Base-by-base conservation (phyloP, 2,113 vertebrate species). In the Bungarus multicinctus region DNA sequence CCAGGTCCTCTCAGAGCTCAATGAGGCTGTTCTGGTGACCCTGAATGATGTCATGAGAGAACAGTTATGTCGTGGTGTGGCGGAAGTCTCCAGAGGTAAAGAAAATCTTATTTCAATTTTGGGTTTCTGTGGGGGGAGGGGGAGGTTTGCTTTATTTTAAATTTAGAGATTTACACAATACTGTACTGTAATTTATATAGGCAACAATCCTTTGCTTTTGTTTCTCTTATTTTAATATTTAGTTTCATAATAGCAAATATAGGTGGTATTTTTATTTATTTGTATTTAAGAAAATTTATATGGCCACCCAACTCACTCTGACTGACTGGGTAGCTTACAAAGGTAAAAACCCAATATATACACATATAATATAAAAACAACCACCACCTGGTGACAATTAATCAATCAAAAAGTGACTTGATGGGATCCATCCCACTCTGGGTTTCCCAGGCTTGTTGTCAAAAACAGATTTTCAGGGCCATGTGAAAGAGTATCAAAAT, bases 1-100 rank as follows among this genome's bases (percentile, higher is more conserved):
- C 18, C 97, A 94, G 91, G 98, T 96, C 92, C 98, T 99, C 60
- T 99, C 98, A 0, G 99, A 99, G 53, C 95, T 99, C 81, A 99
- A 98, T 0, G 99, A 99, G 94, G 98, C 98, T 92, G 98, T 99
- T 60, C 93, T 99, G 95, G 97, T 98, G 34, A 98, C 98, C 0
- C 94, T 99, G 93, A 98, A 98, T 2, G 98, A 98, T 0, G 98
- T 98, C 9, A 98, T 99, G 94, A 97, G 96, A 10, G 98, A 98
- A 81, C 98, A 96, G 57, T 30, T 98, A 4, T 99, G 99, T 93
- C 97, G 93, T 5, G 96, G 89, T 45, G 1, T 34, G 0, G 30
- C 64, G 0, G 98, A 98, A 0, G 0, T 92, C 43, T 22, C 96
- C 12, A 98, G 89, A 98, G 96, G 99, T 99, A 97, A 97, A 22